Percentiles rank a stretch among this genome's conserved stretches.
Evolutionary conservation across 2,888 invertebrate genomes (phyloP).

Genomic region (Apamea sordens): DNA sequence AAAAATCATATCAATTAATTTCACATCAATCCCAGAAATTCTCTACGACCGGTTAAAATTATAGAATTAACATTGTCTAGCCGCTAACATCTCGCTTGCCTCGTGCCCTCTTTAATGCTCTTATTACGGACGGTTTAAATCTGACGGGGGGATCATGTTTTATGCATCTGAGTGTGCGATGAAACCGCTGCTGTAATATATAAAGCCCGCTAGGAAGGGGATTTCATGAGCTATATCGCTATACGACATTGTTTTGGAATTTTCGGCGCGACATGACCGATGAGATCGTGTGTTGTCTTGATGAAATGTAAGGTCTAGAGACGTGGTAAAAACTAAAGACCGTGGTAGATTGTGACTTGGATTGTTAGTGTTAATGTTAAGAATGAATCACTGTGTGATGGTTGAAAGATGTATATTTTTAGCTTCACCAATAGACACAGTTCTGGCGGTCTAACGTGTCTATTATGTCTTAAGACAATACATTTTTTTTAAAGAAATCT

Average conservation of each 20-base stretch:
- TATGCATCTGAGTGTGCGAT: conserved; percentile 89
- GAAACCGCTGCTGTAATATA: conserved; percentile 87
- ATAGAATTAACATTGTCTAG: conserved; percentile 69
- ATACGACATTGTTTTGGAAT: conserved; percentile 80
- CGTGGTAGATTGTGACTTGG: conserved; percentile 21
- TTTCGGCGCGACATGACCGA: conserved; percentile 69
- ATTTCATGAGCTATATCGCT: conserved; percentile 83
- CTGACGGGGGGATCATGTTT: conserved; percentile 89
- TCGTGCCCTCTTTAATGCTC: conserved; percentile 84
- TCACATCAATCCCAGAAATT: conserved; percentile 31
- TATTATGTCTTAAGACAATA: neutral
- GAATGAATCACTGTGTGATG: neutral
- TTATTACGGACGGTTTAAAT: conserved; percentile 90
- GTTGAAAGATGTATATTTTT: neutral
- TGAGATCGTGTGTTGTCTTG: conserved; percentile 61
- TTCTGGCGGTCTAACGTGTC: too few species aligned
- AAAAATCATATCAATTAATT: conserved; percentile 11
- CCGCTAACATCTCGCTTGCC: conserved; percentile 73
- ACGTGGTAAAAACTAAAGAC: conserved; percentile 46
- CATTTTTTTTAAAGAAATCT: rapidly evolving
- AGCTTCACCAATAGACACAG: neutral
- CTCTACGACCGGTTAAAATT: conserved; percentile 68
- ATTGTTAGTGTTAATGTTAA: conserved; percentile 24
- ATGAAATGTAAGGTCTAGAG: conserved; percentile 60
- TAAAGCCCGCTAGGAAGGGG: conserved; percentile 83